A percentile compares a stretch with the other conserved stretches of the same genome.
phyloP scores from a whole-genome alignment of 2,113 vertebrate species.

The Gallinago undulata region DNA sequence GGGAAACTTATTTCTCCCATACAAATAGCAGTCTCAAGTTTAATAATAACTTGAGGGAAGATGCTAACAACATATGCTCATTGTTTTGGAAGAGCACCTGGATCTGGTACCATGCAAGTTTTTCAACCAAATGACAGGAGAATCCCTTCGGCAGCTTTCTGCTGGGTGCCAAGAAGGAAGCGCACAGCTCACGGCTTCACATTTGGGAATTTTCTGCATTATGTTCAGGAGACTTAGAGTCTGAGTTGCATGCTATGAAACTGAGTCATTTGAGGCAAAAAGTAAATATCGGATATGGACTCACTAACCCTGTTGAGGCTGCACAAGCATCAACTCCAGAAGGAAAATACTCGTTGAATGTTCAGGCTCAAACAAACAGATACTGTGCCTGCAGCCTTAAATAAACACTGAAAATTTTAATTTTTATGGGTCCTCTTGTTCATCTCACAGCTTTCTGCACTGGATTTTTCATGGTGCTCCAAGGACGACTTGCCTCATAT shows the following conservation, averaged over 20 bases:
- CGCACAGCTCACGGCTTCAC: rapidly evolving
- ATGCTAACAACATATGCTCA: rapidly evolving
- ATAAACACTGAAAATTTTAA: background rate
- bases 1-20: background rate
- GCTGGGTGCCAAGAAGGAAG: background rate
- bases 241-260: background rate
- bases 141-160: background rate
- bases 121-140: background rate
- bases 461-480: background rate
- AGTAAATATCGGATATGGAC: conserved; percentile 45
- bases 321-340: background rate
- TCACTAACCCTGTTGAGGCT: background rate
- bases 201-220: background rate
- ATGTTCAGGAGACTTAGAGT: background rate
- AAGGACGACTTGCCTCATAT: background rate
- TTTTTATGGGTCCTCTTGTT: background rate
- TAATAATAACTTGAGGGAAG: background rate
- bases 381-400: background rate
- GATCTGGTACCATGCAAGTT: background rate
- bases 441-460: background rate
- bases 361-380: background rate
- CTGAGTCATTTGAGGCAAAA: conserved; percentile 31
- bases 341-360: background rate
- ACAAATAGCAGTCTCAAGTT: background rate
- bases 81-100: background rate